Percentiles rank a stretch among this genome's conserved stretches.
These are phyloP conservation scores for Tillus elongatus DNA, from an alignment of 2,888 invertebrate genomes.

Conservation along the genomic window DNA sequence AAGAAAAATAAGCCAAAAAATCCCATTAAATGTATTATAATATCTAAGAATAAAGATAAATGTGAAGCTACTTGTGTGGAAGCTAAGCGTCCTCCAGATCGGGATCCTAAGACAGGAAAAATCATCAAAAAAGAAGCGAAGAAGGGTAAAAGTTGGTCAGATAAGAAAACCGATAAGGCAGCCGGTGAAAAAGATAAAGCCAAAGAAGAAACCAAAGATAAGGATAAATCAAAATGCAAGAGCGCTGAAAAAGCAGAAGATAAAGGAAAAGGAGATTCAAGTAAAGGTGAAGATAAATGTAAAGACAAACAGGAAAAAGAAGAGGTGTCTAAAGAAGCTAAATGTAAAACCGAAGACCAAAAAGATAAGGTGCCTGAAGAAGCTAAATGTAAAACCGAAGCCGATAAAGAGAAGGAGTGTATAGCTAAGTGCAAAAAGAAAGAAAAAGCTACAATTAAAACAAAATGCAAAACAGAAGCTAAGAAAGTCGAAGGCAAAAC, in stretches of 20 bases:
- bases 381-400: too few relatives aligned
- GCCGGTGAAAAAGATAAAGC: not conserved
- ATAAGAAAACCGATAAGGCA: not conserved
- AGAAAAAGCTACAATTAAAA: too few relatives aligned
- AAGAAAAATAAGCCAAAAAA: not conserved
- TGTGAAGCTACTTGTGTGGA: conserved; percentile 1
- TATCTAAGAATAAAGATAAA: not conserved
- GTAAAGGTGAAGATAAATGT: conserved; percentile 1
- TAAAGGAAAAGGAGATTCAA: not conserved
- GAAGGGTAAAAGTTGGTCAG: not conserved
- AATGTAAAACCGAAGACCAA: too few relatives aligned
- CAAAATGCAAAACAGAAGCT: too few relatives aligned
- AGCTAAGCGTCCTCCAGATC: not conserved
- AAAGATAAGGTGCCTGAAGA: too few relatives aligned
- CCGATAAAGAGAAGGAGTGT: too few relatives aligned
- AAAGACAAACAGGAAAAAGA: too few relatives aligned
- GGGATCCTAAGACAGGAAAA: not conserved
- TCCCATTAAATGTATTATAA: conserved; percentile 2
- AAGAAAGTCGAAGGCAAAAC: too few relatives aligned
- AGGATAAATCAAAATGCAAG: not conserved
- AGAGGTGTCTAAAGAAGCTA: too few relatives aligned
- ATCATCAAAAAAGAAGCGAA: not conserved
- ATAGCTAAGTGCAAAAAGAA: too few relatives aligned
- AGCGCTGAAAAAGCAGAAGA: not conserved
- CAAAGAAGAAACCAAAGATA: not conserved